A percentile compares a stretch with the other conserved stretches of the same genome.
These are phyloP conservation scores for Stigmatopora argus DNA, from an alignment of 2,113 vertebrate genomes.

Conservation along the genomic window DNA sequence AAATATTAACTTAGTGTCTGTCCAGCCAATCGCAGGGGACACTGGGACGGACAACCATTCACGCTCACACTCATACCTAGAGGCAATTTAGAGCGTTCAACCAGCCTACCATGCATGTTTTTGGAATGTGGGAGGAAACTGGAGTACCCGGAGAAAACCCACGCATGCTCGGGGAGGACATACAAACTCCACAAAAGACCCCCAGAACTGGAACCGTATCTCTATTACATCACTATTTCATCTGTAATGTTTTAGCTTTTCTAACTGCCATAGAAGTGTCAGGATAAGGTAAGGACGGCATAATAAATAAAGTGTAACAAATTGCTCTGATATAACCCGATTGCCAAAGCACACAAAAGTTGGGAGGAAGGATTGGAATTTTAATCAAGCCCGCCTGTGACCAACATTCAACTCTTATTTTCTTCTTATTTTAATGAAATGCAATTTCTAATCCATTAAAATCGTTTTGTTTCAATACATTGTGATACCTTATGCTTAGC, in stretches of 20 bases:
- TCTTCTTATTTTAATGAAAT: too few species aligned
- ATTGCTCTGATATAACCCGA: neutral
- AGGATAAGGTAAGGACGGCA: neutral
- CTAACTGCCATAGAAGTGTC: neutral
- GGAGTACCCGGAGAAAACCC: too few species aligned
- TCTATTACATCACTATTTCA: neutral
- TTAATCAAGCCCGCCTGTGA: too few species aligned
- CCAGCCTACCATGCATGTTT: too few species aligned
- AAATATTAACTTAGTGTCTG: slow-evolving; percentile 51
- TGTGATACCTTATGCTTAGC: slow-evolving; percentile 25
- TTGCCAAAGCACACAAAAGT: neutral
- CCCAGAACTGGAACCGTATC: too few species aligned
- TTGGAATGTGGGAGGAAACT: too few species aligned
- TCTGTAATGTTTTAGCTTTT: neutral
- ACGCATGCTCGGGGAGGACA: too few species aligned
- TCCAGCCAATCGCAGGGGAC: slow-evolving; percentile 5
- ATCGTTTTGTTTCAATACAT: slow-evolving; percentile 24
- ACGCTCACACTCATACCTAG: too few species aligned
- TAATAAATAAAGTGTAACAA: neutral
- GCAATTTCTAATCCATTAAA: neutral
- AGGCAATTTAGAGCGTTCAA: too few species aligned
- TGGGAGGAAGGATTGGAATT: neutral
- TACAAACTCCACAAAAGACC: too few species aligned
- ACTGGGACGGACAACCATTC: too few species aligned
- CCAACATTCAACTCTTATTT: too few species aligned